Evolutionary conservation across 2,113 vertebrate species (phyloP).

Genomic region (Uropsilus gracilis): DNA sequence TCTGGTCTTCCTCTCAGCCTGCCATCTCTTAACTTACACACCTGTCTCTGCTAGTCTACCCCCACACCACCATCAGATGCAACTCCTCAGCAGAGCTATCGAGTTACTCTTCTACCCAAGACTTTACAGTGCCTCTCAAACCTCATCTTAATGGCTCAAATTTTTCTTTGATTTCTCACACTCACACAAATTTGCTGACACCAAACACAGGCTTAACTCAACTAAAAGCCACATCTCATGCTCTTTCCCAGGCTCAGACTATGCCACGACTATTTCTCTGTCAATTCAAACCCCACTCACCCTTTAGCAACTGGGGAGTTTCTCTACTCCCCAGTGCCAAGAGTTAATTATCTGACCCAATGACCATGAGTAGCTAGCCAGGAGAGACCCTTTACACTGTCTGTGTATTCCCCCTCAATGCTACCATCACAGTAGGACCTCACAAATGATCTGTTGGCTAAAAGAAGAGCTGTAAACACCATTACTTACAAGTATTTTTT

Average conservation of each 20-base stretch:
- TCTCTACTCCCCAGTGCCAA: background rate
- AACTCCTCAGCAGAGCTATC: background rate
- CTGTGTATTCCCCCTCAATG: background rate
- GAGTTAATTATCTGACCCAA: background rate
- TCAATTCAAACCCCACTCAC: background rate
- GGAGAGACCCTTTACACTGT: background rate
- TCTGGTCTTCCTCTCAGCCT: background rate
- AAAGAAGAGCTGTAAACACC: conserved; percentile 6
- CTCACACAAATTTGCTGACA: background rate
- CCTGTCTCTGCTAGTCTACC: background rate
- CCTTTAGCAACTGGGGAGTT: background rate
- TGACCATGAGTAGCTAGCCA: background rate
- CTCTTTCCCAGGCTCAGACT: background rate
- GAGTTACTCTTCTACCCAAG: background rate
- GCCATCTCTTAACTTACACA: background rate
- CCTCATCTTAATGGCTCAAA: background rate
- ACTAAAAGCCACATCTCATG: background rate
- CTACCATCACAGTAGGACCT: background rate
- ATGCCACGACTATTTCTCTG: background rate
- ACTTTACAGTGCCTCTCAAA: background rate
- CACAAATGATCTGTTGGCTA: background rate
- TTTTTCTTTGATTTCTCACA: background rate
- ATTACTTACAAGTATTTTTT: background rate
- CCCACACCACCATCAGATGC: background rate
- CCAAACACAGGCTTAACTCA: background rate